A percentile compares a stretch with the other conserved stretches of the same genome.
Evolutionary conservation across 2,113 vertebrate species (phyloP).

Genomic region (Archilochus colubris): DNA sequence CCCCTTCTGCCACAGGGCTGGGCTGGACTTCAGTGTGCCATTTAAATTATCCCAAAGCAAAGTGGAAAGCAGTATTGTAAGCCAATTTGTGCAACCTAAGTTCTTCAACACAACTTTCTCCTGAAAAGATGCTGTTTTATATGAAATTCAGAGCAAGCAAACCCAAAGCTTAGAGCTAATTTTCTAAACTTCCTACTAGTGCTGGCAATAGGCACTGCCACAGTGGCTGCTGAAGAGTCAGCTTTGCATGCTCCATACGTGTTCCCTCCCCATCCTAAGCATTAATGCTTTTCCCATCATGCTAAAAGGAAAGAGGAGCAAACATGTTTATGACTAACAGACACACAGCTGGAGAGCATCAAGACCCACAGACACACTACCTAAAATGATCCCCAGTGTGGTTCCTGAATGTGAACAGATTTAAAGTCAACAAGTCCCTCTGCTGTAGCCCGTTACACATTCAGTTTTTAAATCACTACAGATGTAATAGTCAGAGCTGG

Average conservation of each 20-base stretch:
- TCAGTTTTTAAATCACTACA: background rate
- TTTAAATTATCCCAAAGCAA: background rate
- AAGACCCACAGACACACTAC: slow-evolving; percentile 24
- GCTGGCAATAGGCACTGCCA: background rate
- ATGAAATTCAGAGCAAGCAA: background rate
- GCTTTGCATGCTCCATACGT: accelerated
- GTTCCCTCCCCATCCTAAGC: background rate
- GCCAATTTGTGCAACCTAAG: background rate
- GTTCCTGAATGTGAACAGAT: background rate
- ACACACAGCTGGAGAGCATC: slow-evolving; percentile 38
- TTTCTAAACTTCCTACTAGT: background rate
- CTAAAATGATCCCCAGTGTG: background rate
- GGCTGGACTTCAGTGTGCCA: accelerated
- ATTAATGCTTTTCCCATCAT: background rate
- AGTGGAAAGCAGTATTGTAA: background rate
- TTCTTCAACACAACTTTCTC: background rate
- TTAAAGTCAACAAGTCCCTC: background rate
- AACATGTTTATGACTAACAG: slow-evolving; percentile 33
- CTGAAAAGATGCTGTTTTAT: background rate
- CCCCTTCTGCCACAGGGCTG: background rate
- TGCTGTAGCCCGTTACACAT: background rate
- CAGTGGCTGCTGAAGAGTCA: background rate
- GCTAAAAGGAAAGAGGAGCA: background rate
- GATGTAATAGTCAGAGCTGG: background rate
- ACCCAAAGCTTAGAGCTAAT: background rate